Base-by-base conservation (phyloP, 2,797 vertebrate genomes). In the Hippocampus kuda region DNA sequence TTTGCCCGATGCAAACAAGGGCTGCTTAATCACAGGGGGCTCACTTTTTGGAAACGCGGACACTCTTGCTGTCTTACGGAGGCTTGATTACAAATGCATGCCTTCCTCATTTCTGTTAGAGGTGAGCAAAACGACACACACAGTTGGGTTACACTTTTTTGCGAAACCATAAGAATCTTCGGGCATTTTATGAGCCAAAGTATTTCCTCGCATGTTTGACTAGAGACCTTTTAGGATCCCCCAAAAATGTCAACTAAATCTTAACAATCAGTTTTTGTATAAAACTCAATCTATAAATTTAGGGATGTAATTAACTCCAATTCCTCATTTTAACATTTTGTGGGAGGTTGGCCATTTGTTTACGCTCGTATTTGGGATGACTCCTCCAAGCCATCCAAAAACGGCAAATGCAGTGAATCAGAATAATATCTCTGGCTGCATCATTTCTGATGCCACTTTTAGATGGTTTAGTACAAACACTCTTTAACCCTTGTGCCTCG, bases 141-240 rank as follows among this genome's bases (percentile, higher is more conserved):
- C 26, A 27, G 26, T 26, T 27, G 26, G 54, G 24, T 13, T 12
- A 57, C 24, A 57, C 5, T 30, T 59, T 53, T 59, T 27, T 27
- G 30, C 34, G 13, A 42, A 13, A 42, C 24, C 22, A 2, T 24
- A 11, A 63, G 38, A 9, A n/a, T 63, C 22, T 42, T 24, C 22
- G 22, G 60, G 3, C 38, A 42, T 26, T 63, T 41, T 22, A 7
- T 79, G 77, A 85, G 78, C 69, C 70, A 74, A 76, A 79, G 68
- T 66, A 69, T 86, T 84, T 82, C 79, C 83, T 83, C 80, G 82
- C 80, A 82, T 86, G 80, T 81, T 87, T 88, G 85, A 87, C 77
- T 85, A 81, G 77, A 82, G 66, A 34, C 34, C 68, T 79, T 86
- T 85, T 83, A 89, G 81, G 84, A 79, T 85, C 84, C 86, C 86